Evolutionary conservation across 2,888 invertebrate species (phyloP).

Genomic region (Thalpophila matura): DNA sequence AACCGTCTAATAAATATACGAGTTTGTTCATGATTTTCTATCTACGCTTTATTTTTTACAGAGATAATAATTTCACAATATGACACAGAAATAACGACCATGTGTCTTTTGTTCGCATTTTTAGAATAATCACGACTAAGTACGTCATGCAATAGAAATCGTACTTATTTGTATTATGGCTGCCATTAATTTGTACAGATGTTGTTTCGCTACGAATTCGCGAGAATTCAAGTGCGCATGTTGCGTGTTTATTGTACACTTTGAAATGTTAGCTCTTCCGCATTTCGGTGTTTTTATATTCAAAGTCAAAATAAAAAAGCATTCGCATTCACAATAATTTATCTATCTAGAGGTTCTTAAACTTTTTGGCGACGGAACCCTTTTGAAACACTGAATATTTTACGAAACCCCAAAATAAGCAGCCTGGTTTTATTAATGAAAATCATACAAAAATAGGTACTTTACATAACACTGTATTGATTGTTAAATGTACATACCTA

Average conservation of each 20-base stretch:
- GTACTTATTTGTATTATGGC: conserved; percentile 16
- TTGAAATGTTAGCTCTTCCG: conserved; percentile 51
- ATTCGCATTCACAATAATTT: too few species aligned
- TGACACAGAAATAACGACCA: not conserved
- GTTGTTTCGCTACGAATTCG: conserved; percentile 49
- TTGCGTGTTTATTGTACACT: conserved; percentile 54
- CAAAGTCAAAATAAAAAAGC: too few species aligned
- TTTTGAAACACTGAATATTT: too few species aligned
- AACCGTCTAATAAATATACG: too few species aligned
- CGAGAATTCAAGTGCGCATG: conserved; percentile 39
- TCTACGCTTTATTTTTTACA: not conserved
- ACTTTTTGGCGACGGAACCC: too few species aligned
- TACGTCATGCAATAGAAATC: conserved; percentile 11
- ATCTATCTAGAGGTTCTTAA: too few species aligned
- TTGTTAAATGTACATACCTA: too few species aligned
- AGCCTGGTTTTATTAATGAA: too few species aligned
- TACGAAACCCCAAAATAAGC: too few species aligned
- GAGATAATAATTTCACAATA: not conserved
- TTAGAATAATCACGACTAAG: conserved; percentile 20
- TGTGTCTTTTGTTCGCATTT: not conserved
- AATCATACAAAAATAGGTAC: too few species aligned
- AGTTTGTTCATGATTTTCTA: too few species aligned
- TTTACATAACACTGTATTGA: too few species aligned
- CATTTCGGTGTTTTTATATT: conserved; percentile 38
- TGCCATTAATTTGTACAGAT: conserved; percentile 59